Conservation (phyloP, 2,113 vertebrate genomes). For the Promerops cafer region DNA sequence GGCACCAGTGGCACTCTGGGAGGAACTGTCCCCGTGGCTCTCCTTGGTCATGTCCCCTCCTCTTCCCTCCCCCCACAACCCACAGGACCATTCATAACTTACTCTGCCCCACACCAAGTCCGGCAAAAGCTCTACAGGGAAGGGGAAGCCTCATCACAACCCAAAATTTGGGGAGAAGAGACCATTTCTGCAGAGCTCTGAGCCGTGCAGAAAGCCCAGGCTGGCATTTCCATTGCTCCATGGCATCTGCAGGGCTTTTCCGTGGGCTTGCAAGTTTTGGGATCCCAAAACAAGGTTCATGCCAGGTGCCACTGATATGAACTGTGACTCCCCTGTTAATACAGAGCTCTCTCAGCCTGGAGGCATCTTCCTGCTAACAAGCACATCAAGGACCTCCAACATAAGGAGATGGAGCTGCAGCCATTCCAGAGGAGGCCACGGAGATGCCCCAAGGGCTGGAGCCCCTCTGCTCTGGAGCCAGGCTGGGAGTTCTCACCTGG, state of each 20-base stretch:
- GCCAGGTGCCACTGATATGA: not conserved
- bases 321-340: rapidly evolving
- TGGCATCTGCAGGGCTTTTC: not conserved
- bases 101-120: not conserved
- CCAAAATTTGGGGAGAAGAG: not conserved
- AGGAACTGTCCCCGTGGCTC: not conserved
- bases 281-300: not conserved
- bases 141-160: not conserved
- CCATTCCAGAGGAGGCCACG: rapidly evolving
- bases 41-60: not conserved
- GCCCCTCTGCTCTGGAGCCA: not conserved
- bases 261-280: not conserved
- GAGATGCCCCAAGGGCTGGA: not conserved
- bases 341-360: not conserved
- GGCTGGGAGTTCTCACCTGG: not conserved
- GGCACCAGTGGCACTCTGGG: rapidly evolving
- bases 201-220: not conserved
- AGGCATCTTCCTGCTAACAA: not conserved
- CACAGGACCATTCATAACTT: not conserved
- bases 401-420: not conserved
- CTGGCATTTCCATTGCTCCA: not conserved
- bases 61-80: not conserved
- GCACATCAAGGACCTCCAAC: not conserved
- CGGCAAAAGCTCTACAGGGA: not conserved
- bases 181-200: not conserved